Conservation (phyloP, 2,797 vertebrate species). For the Novumbra hubbsi region DNA sequence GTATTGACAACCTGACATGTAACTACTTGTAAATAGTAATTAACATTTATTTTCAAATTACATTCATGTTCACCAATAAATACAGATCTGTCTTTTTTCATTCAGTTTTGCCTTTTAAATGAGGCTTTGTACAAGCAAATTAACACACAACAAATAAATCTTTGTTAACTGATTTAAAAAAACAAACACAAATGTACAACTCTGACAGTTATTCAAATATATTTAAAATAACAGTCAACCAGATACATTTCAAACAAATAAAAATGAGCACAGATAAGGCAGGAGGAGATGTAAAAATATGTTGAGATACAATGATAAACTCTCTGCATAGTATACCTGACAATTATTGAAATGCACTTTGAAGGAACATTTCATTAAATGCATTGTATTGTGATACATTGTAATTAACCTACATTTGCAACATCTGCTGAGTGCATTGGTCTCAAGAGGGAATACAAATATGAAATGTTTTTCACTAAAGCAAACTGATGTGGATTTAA, state of each 20-base stretch:
- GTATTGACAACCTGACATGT: background rate
- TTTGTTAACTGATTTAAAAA: background rate
- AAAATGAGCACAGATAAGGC: background rate
- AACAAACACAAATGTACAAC: background rate
- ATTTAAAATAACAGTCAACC: background rate
- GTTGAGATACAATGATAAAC: background rate
- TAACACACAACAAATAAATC: background rate
- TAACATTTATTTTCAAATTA: background rate
- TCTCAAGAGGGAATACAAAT: background rate
- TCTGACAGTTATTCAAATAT: background rate
- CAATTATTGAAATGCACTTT: too few relatives aligned
- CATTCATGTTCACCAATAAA: background rate
- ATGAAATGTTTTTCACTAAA: background rate
- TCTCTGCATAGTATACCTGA: background rate
- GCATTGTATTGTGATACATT: background rate
- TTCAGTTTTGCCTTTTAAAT: background rate
- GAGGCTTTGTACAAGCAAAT: background rate
- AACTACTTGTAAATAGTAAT: slow-evolving; percentile 1
- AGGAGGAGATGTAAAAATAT: background rate
- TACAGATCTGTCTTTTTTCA: background rate
- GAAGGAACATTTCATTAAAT: background rate
- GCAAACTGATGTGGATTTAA: background rate
- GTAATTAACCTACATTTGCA: background rate
- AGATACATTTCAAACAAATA: background rate
- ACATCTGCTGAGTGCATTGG: background rate